Conservation (phyloP, 23 tunicate genomes). For the Oikopleura dioica region DNA sequence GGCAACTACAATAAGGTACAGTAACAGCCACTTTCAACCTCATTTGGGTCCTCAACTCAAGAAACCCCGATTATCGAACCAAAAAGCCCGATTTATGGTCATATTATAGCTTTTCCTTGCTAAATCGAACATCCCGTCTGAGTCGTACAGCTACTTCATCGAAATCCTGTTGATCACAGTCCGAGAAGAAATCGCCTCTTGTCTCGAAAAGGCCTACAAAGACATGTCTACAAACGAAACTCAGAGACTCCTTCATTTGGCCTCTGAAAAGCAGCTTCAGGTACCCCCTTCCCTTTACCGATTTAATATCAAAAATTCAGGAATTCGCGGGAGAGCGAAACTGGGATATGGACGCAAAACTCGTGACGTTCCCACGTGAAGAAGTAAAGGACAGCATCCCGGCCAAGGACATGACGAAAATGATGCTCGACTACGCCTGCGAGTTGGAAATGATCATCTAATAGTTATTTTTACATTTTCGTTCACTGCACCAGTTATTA, state of each 20-base stretch:
- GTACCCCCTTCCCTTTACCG: too few species aligned
- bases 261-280: neutral
- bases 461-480: too few species aligned
- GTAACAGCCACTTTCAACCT: too few species aligned
- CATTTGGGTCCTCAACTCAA: too few species aligned
- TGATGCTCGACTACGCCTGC: conserved; percentile 65
- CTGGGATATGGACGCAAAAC: neutral
- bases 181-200: conserved; percentile 80
- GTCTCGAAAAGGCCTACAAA: conserved; percentile 83
- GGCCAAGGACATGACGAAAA: too few species aligned
- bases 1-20: conserved; percentile 81
- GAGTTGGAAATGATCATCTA: conserved; percentile 90
- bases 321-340: neutral
- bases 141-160: conserved; percentile 68
- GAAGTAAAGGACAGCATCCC: too few species aligned
- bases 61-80: too few species aligned
- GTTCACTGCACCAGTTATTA: too few species aligned
- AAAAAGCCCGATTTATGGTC: conserved; percentile 18
- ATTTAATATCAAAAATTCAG: too few species aligned
- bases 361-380: too few species aligned
- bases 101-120: neutral
- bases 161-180: conserved; percentile 70
- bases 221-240: conserved; percentile 14
- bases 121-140: conserved; percentile 53
- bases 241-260: neutral